phyloP scores from a whole-genome alignment of 2,113 vertebrate genomes.

The Podarcis cretensis region DNA sequence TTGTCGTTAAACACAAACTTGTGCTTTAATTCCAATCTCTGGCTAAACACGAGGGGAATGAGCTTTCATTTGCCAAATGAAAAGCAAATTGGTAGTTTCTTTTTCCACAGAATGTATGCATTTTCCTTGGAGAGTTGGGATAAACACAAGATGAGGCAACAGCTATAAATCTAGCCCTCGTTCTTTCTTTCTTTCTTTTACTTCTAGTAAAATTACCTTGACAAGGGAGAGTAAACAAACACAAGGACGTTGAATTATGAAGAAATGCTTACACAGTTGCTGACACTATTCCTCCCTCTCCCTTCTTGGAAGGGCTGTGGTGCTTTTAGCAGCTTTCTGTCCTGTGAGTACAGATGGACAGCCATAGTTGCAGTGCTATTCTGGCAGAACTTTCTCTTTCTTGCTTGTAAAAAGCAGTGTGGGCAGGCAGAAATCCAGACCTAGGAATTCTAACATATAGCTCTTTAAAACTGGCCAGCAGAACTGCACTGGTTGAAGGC shows the following conservation, averaged over 20 bases:
- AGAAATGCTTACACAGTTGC: not conserved
- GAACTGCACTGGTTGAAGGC: no score
- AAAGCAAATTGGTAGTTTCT: conserved; percentile 16
- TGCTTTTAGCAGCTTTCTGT: not conserved
- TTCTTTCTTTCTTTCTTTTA: not conserved
- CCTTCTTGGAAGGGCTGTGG: not conserved
- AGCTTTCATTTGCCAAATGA: conserved; percentile 18
- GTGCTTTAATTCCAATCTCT: conserved; percentile 21
- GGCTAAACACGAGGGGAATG: conserved; percentile 18
- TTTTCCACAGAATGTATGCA: conserved; percentile 17
- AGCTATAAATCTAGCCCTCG: not conserved
- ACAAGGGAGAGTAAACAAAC: not conserved
- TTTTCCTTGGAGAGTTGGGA: not conserved
- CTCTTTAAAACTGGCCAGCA: no score
- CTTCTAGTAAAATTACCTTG: conserved; percentile 7
- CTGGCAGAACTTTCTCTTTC: not conserved
- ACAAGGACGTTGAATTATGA: not conserved
- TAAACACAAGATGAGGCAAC: not conserved
- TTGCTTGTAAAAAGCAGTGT: not conserved
- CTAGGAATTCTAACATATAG: no score
- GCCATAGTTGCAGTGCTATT: not conserved
- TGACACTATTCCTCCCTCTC: no score
- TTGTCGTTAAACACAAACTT: not conserved
- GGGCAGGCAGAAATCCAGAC: not conserved
- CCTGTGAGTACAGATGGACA: not conserved